A percentile compares a stretch with the other conserved stretches of the same genome.
These are phyloP conservation scores for Grantiella picta DNA, from an alignment of 2,113 vertebrate species.

Conservation along the genomic window DNA sequence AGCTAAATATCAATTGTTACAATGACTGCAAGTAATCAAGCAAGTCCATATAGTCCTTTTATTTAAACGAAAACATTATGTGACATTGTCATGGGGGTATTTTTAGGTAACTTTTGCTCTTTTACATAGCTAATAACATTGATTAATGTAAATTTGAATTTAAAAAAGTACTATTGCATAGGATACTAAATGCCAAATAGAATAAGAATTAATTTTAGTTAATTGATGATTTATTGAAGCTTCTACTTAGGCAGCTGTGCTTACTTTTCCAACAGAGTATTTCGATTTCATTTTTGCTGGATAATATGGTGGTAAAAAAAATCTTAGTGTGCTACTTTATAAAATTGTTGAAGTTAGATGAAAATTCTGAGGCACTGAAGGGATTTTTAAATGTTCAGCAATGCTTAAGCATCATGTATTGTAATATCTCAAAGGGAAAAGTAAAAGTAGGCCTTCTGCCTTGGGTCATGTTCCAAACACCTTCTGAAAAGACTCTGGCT, in stretches of 20 bases:
- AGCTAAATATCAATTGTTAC: background rate
- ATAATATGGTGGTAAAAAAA: background rate
- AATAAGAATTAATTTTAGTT: background rate
- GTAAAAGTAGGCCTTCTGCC: background rate
- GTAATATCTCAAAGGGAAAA: background rate
- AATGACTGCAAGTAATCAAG: background rate
- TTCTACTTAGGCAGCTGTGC: background rate
- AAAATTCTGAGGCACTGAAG: background rate
- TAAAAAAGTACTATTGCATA: background rate
- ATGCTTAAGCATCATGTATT: background rate
- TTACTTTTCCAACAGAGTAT: background rate
- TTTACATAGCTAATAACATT: background rate
- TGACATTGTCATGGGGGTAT: background rate
- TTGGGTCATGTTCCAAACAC: background rate
- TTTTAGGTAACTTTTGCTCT: background rate
- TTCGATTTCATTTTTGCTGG: background rate
- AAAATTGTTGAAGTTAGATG: background rate
- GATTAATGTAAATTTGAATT: background rate
- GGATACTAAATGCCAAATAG: background rate
- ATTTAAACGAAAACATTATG: background rate
- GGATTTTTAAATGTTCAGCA: background rate
- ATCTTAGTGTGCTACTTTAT: background rate
- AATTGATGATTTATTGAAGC: background rate
- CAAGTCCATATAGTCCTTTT: background rate
- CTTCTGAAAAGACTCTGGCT: background rate